These are phyloP conservation scores for Hedya salicella DNA, from an alignment of 2,888 invertebrate species.

Conservation along the genomic window DNA sequence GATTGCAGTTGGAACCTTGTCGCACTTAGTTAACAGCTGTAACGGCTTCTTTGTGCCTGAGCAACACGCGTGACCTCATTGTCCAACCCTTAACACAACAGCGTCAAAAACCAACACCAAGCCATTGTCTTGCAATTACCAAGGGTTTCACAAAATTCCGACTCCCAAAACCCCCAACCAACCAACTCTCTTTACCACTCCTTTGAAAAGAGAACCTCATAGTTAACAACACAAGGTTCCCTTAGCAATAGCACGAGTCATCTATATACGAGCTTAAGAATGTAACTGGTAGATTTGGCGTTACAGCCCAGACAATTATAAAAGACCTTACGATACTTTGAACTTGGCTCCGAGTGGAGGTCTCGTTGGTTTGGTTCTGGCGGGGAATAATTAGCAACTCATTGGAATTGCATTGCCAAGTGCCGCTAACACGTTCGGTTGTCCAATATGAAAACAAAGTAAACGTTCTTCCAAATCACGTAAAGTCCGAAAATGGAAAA, in stretches of 20 bases:
- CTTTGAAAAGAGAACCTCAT: background rate
- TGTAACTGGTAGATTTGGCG: constrained; percentile 32
- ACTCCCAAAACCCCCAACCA: background rate
- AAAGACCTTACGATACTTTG: constrained; percentile 14
- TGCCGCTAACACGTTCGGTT: constrained; percentile 33
- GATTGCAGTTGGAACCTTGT: background rate
- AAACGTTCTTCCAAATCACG: constrained; percentile 7
- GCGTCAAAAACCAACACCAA: constrained; percentile 44
- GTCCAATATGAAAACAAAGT: constrained; percentile 18
- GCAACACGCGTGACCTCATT: constrained; percentile 45
- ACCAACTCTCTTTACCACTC: background rate
- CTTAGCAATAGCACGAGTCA: background rate
- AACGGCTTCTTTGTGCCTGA: constrained; percentile 28
- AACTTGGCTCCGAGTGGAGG: background rate
- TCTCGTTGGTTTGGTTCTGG: constrained; percentile 11
- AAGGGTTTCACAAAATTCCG: constrained; percentile 45
- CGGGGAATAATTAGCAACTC: constrained; percentile 38
- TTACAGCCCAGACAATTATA: constrained; percentile 7
- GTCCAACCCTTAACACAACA: constrained; percentile 38
- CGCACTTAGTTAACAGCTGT: background rate
- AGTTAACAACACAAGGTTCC: background rate
- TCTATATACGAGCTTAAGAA: constrained; percentile 4
- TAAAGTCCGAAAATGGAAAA: too few species aligned
- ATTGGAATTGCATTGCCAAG: constrained; percentile 43
- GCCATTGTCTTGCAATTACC: constrained; percentile 47